These are phyloP conservation scores for Gastrophysa polygoni DNA, from an alignment of 2,888 invertebrate species.

Conservation along the genomic window DNA sequence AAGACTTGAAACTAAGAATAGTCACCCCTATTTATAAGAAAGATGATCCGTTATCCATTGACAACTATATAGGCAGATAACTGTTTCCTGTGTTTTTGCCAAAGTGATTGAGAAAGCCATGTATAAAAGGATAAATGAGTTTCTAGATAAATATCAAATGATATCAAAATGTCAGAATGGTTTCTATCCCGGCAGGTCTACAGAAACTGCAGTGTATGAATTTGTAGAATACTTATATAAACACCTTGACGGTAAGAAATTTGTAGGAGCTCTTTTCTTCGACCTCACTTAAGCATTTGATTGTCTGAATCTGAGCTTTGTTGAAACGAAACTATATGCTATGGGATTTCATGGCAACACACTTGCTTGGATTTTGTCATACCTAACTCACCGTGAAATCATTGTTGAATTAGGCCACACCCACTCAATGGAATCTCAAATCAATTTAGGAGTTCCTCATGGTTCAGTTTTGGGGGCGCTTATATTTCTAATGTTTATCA, in stretches of 20 bases:
- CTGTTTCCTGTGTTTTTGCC: constrained; percentile 3
- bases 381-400: background rate
- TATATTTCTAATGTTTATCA: too few relatives aligned
- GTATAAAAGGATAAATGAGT: background rate
- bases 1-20: background rate
- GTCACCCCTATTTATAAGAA: background rate
- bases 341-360: too few relatives aligned
- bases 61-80: constrained; percentile 7
- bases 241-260: too few relatives aligned
- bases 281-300: too few relatives aligned
- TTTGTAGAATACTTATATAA: background rate
- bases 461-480: too few relatives aligned
- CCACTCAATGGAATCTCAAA: too few relatives aligned
- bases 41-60: background rate
- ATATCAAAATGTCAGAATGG: background rate
- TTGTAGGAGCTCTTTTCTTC: too few relatives aligned
- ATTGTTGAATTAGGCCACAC: background rate
- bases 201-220: background rate
- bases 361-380: too few relatives aligned
- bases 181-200: background rate
- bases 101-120: background rate
- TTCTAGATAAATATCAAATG: background rate
- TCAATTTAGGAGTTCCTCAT: too few relatives aligned
- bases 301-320: too few relatives aligned
- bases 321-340: too few relatives aligned